Base-by-base conservation (phyloP, 2,888 invertebrate genomes). In the Torymus aiolomorphi region DNA sequence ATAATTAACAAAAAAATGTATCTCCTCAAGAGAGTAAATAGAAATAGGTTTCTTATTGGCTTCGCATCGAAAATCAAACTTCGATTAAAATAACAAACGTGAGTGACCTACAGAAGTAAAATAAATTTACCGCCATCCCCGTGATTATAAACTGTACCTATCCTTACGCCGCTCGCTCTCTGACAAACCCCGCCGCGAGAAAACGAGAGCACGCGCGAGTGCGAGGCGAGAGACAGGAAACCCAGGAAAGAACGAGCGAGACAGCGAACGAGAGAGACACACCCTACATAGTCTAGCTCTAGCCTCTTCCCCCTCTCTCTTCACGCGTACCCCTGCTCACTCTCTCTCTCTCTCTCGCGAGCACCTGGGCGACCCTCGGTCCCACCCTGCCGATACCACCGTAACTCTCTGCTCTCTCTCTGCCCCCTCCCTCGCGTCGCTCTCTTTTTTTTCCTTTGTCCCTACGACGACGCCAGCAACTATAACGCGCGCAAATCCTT, bases 311-410 rank as follows among this genome's bases (percentile, higher is more conserved):
- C 62, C 49, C 66, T 49, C 63, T 63, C 73, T 69, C 67, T 56
- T 52, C 18, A 52, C 54, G 14, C 24, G 20, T 80, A 82, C 82
- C 83, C 84, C 78, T 82, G 82, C 82, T 83, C 81, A 83, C 84
- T 85, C 83, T 84, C 77, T 81, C 24, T 49, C 57, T 76, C 61
- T 71, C 42, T n/a, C 20, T 57, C 24, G 82, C 82, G 84, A 82
- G 85, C 87, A 87, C 87, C 87, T 87, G 87, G 87, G 86, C 86
- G 83, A 84, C 83, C 84, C 57, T 24, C 67, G 77, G 83, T 85
- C 84, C 84, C 83, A 84, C 86, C 85, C 86, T 84, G 84, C 82
- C 85, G 83, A 76, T 79, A 80, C 31, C 8, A 31, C 82, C 70
- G 16, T 54, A 62, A 78, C 81, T 70, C 71, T 77, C 82, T 73